These are phyloP conservation scores for Athripsodes cinereus DNA, from an alignment of 2,888 invertebrate species.

Conservation along the genomic window DNA sequence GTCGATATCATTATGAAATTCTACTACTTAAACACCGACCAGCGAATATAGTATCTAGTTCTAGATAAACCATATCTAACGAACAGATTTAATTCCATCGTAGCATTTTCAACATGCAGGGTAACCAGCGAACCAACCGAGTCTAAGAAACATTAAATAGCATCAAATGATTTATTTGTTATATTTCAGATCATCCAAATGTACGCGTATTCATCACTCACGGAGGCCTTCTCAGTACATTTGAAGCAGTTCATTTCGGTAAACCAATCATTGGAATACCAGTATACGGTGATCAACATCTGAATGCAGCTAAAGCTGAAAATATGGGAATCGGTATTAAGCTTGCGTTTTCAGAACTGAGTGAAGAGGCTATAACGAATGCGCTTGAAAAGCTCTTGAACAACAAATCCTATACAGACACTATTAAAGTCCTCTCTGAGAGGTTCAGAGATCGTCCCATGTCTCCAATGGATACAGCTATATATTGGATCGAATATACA, in stretches of 20 bases:
- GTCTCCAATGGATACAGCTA: constrained; percentile 23
- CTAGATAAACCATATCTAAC: no score
- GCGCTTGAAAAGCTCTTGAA: constrained; percentile 37
- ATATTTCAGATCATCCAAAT: constrained; percentile 47
- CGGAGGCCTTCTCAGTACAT: constrained; percentile 51
- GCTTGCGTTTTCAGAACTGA: constrained; percentile 36
- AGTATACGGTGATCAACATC: constrained; percentile 45
- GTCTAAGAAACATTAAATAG: no score
- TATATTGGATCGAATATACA: constrained; percentile 28
- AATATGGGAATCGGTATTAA: constrained; percentile 38
- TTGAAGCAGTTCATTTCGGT: constrained; percentile 46
- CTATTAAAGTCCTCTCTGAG: constrained; percentile 20
- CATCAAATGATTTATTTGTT: no score
- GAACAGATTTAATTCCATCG: no score
- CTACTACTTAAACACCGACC: no score
- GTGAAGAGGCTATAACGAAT: constrained; percentile 35
- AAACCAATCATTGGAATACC: constrained; percentile 50
- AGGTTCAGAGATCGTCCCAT: constrained; percentile 26
- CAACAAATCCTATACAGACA: constrained; percentile 32
- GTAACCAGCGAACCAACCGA: no score
- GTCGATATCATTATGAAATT: no score
- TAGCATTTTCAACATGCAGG: no score
- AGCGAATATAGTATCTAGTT: no score
- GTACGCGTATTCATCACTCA: constrained; percentile 53
- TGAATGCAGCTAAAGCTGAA: constrained; percentile 41